Percentiles rank a stretch among this genome's conserved stretches.
Conservation (phyloP, 2,888 invertebrate species). For the Diarsia mendica region DNA sequence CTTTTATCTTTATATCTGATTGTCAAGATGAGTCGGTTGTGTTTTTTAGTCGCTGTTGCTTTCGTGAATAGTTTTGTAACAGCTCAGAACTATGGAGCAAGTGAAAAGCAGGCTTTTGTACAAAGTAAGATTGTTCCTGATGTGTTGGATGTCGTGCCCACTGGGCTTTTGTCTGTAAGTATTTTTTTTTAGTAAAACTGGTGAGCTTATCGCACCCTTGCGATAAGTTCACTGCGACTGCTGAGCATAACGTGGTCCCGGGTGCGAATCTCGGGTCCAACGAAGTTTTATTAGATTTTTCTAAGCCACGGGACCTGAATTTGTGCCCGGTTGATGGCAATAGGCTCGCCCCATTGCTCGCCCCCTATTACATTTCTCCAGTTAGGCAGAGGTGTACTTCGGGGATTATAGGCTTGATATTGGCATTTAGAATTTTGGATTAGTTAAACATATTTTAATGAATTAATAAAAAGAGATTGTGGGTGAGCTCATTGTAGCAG, state of each 20-base stretch:
- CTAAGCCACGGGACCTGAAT: no score
- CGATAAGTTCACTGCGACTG: no score
- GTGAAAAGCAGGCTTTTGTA: conserved; percentile 43
- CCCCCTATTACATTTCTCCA: no score
- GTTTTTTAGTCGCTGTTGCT: conserved; percentile 1
- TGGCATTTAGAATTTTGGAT: not conserved
- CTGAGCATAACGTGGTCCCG: not conserved
- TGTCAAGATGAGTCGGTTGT: conserved; percentile 33
- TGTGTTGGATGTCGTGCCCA: conserved; percentile 44
- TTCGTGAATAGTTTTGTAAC: not conserved
- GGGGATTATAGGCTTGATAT: not conserved
- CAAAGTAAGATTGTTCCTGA: conserved; percentile 55
- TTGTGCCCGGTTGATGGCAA: no score
- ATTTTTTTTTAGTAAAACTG: not conserved
- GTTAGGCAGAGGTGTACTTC: no score
- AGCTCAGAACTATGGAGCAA: not conserved
- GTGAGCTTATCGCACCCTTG: no score
- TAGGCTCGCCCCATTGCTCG: no score
- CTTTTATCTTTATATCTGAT: not conserved
- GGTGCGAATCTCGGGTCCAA: not conserved
- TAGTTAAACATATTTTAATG: not conserved
- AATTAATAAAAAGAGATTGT: not conserved
- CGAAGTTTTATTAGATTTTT: no score
- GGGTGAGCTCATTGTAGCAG: not conserved
- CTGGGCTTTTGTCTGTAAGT: conserved; percentile 47